phyloP scores from a whole-genome alignment of 2,113 vertebrate genomes.

The Triplophysa dalaica region DNA sequence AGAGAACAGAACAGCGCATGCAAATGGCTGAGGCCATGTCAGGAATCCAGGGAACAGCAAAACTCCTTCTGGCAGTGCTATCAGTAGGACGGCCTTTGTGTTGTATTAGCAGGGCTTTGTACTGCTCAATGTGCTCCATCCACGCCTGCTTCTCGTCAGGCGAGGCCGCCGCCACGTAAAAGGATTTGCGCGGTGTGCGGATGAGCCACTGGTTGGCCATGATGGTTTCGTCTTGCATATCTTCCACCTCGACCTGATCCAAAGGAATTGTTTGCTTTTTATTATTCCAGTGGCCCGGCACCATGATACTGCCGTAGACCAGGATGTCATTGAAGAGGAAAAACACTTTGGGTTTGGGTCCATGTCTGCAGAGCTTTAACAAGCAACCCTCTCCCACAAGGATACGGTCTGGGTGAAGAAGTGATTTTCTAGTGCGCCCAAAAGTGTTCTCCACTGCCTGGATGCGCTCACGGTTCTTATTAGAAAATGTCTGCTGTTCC shows the following conservation, averaged over 20 bases:
- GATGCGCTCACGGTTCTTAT: constrained; percentile 80
- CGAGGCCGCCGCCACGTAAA: constrained; percentile 82
- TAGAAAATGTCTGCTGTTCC: constrained; percentile 70
- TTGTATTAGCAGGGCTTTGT: constrained; percentile 69
- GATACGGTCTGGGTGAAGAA: constrained; percentile 77
- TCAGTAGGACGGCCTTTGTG: constrained; percentile 47
- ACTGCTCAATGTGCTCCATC: constrained; percentile 86
- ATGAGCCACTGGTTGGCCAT: constrained; percentile 92
- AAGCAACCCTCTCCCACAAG: constrained; percentile 88
- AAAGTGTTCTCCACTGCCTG: constrained; percentile 83
- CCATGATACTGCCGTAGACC: constrained; percentile 84
- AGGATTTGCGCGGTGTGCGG: constrained; percentile 88
- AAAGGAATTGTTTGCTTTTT: constrained; percentile 84
- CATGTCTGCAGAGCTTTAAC: constrained; percentile 84
- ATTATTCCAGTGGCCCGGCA: constrained; percentile 79
- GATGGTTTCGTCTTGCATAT: constrained; percentile 73
- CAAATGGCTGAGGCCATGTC: constrained; percentile 83
- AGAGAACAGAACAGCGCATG: constrained; percentile 86
- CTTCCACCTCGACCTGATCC: constrained; percentile 83
- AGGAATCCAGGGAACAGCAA: constrained; percentile 84
- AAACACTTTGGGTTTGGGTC: constrained; percentile 81
- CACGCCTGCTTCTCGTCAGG: constrained; percentile 82
- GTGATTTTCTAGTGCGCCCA: constrained; percentile 69
- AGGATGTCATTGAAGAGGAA: constrained; percentile 92
- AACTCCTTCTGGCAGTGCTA: constrained; percentile 54